Conservation (phyloP, 2,797 vertebrate genomes). For the Bradypodion pumilum region DNA sequence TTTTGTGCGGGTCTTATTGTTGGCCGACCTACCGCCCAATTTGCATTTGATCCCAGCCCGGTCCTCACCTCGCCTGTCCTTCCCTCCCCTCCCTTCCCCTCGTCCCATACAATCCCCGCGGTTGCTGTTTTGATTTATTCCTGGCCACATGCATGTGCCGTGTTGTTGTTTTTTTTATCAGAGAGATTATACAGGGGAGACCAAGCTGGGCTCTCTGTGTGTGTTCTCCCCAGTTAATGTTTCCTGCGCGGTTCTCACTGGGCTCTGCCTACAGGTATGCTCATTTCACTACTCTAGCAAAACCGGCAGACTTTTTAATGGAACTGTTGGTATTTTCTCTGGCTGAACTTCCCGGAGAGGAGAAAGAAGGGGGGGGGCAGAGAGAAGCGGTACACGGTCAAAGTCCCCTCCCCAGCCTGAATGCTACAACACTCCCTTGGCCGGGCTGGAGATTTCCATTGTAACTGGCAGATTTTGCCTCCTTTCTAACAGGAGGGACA, state of each 20-base stretch:
- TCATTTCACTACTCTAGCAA: slow-evolving; percentile 69
- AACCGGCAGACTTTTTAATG: slow-evolving; percentile 76
- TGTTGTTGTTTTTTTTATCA: slow-evolving; percentile 12
- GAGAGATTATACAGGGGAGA: slow-evolving; percentile 31
- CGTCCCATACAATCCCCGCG: slow-evolving; percentile 55
- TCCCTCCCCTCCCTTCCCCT: neutral
- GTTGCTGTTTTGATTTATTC: slow-evolving; percentile 65
- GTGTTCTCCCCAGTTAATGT: slow-evolving; percentile 62
- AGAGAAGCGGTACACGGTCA: slow-evolving; percentile 1
- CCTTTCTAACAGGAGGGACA: slow-evolving; percentile 12
- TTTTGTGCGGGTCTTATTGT: neutral
- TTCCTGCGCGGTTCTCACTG: slow-evolving; percentile 68
- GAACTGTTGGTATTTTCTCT: slow-evolving; percentile 76
- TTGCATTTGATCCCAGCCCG: slow-evolving; percentile 6
- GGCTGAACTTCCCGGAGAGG: slow-evolving; percentile 62
- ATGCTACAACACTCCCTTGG: slow-evolving; percentile 48
- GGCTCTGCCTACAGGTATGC: slow-evolving; percentile 70
- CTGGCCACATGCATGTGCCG: slow-evolving; percentile 45
- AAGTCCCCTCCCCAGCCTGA: slow-evolving; percentile 58
- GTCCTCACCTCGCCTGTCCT: too few relatives aligned
- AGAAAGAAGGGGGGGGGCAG: slow-evolving; percentile 45
- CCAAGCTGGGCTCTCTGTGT: slow-evolving; percentile 44
- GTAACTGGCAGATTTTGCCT: slow-evolving; percentile 65
- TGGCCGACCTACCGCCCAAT: neutral
- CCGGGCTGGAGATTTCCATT: slow-evolving; percentile 68